phyloP scores from a whole-genome alignment of 2,888 invertebrate species.

The Hypselothyrea guttata region DNA sequence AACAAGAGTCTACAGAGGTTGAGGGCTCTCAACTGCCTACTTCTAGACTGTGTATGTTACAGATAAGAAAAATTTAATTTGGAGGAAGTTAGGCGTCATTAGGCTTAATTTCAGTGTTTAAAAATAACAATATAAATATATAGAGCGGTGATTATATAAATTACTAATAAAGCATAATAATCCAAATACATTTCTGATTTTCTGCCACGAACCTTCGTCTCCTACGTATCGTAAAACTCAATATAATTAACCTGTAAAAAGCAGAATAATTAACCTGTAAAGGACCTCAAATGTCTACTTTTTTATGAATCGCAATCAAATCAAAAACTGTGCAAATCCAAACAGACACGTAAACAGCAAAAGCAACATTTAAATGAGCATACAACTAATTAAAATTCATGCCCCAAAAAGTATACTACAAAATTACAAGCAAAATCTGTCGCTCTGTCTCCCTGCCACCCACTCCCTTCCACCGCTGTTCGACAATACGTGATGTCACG shows the following conservation, averaged over 20 bases:
- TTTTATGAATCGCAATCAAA: slow-evolving; percentile 1
- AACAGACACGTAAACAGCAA: slow-evolving; percentile 22
- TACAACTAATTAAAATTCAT: slow-evolving; percentile 43
- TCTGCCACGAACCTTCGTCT: background rate
- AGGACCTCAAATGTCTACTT: background rate
- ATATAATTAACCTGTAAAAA: background rate
- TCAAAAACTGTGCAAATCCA: slow-evolving; percentile 15
- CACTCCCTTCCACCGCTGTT: no score
- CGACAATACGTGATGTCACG: slow-evolving; percentile 43
- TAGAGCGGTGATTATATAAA: no score
- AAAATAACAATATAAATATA: no score
- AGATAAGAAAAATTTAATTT: background rate
- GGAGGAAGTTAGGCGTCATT: no score
- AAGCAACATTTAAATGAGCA: slow-evolving; percentile 33
- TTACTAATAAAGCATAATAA: no score
- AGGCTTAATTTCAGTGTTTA: no score
- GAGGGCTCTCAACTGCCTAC: no score
- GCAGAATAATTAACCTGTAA: background rate
- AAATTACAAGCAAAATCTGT: slow-evolving; percentile 13
- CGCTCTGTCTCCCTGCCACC: no score
- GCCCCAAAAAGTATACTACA: slow-evolving; percentile 17
- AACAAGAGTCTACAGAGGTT: no score
- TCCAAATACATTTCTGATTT: background rate
- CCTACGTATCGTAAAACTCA: background rate
- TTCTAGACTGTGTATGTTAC: no score